Conservation (phyloP, 2,888 invertebrate genomes). For the Acanthopleura granulata region DNA sequence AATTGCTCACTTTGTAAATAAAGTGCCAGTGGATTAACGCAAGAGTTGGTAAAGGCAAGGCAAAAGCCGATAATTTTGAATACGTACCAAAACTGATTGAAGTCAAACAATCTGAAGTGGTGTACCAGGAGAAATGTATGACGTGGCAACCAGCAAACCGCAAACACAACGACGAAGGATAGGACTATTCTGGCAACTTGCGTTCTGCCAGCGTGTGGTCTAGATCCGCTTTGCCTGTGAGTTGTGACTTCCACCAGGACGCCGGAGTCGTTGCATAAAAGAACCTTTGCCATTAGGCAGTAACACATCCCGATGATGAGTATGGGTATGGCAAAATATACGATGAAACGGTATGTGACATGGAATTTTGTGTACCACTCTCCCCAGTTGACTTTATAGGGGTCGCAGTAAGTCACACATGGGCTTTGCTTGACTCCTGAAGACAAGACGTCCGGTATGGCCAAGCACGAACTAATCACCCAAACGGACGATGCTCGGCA, state of each 20-base stretch:
- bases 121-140: slow-evolving; percentile 81
- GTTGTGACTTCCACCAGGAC: slow-evolving; percentile 58
- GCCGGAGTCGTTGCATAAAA: slow-evolving; percentile 75
- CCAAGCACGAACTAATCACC: slow-evolving; percentile 82
- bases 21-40: slow-evolving; percentile 92
- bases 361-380: slow-evolving; percentile 43
- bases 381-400: not conserved
- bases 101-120: slow-evolving; percentile 77
- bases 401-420: slow-evolving; percentile 6
- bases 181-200: slow-evolving; percentile 80
- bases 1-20: slow-evolving; percentile 94
- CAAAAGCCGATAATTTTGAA: slow-evolving; percentile 87
- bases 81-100: slow-evolving; percentile 81
- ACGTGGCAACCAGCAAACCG: slow-evolving; percentile 70
- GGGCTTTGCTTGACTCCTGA: slow-evolving; percentile 72
- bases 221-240: slow-evolving; percentile 7
- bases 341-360: slow-evolving; percentile 73
- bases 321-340: slow-evolving; percentile 89
- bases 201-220: slow-evolving; percentile 65
- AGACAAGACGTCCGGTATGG: slow-evolving; percentile 80
- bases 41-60: slow-evolving; percentile 86
- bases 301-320: slow-evolving; percentile 90
- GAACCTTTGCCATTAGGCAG: slow-evolving; percentile 84
- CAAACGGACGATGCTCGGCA: slow-evolving; percentile 73
- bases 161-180: slow-evolving; percentile 84